Evolutionary conservation across 2,113 vertebrate genomes (phyloP), one percentile per base, ranked within the genome.

Genomic region (Apistogramma diplotaenia): DNA sequence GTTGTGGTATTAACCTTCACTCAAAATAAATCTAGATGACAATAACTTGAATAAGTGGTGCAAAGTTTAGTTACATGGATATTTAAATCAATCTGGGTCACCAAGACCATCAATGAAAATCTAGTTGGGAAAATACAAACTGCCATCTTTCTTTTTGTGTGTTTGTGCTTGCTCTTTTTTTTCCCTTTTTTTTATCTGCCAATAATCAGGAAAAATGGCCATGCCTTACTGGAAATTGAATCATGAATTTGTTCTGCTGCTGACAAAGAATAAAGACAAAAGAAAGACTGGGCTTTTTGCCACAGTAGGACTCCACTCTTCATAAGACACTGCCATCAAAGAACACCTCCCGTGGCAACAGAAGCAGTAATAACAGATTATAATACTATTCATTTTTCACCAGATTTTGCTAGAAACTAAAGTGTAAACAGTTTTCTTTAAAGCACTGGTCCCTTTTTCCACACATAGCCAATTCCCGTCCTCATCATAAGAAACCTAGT

Each of bases 261-360:
- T 87, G 78, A 70, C 74, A 76, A 76, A 81, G 19, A 76, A 84
- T 57, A 85, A 82, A 89, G 59, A 85, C 21, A 78, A 84, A 71
- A 76, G 78, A 91, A 91, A 77, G 49, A 81, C 33, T 65, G 55
- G 23, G 74, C 60, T 56, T 78, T 79, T 73, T 74, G 76, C 78
- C 76, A 59, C 61, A 89, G 53, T 29, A 76, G 29, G 19, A 46
- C 79, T 81, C 70, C 78, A 73, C 58, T 85, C 18, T 62, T 51
- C 76, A 33, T 29, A 59, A 83, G 55, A 60, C 82, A 43, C 19
- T 58, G 35, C 77, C 71, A 71, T 74, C 72, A 84, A 49, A 59
- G 70, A 79, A 82, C 80, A 87, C 87, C 82, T 93, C 85, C 85
- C 89, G 93, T 92, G 83, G 92, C 88, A 95, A 92, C 56, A 37